Evolutionary conservation across 2,888 invertebrate genomes (phyloP).

Genomic region (Galerucella calmariensis): DNA sequence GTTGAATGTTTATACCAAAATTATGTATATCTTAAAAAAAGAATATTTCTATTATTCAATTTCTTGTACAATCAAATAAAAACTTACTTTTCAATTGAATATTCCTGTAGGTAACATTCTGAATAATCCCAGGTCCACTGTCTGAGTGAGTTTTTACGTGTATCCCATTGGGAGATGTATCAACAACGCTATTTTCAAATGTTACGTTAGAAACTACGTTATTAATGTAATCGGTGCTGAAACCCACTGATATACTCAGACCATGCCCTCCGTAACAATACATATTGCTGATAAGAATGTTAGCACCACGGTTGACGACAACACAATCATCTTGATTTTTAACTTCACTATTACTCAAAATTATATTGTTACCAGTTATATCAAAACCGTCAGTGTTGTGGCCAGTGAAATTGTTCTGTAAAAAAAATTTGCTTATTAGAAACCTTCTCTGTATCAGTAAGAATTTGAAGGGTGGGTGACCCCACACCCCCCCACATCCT

Average conservation of each 20-base stretch:
- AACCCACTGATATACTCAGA: constrained; percentile 29
- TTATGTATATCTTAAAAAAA: constrained; percentile 29
- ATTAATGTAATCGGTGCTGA: background rate
- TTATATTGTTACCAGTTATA: constrained; percentile 13
- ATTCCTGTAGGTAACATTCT: constrained; percentile 35
- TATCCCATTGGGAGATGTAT: constrained; percentile 36
- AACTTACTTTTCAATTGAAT: constrained; percentile 37
- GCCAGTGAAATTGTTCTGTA: constrained; percentile 26
- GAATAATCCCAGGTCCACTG: constrained; percentile 31
- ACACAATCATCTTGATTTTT: constrained; percentile 32
- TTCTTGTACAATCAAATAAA: too few relatives aligned
- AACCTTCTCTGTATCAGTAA: too few relatives aligned
- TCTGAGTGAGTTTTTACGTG: constrained; percentile 40
- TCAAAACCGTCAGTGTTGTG: constrained; percentile 32
- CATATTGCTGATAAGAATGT: constrained; percentile 32
- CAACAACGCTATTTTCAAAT: constrained; percentile 32
- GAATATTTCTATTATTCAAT: background rate
- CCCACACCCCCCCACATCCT: too few relatives aligned
- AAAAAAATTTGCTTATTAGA: background rate
- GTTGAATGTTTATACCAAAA: constrained; percentile 27
- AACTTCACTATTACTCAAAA: constrained; percentile 15
- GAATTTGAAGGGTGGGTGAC: too few relatives aligned
- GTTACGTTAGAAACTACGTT: constrained; percentile 25
- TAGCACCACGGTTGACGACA: constrained; percentile 22
- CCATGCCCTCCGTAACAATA: constrained; percentile 42